Conservation (phyloP, 2,113 vertebrate species). For the Plecturocebus donacophilus region DNA sequence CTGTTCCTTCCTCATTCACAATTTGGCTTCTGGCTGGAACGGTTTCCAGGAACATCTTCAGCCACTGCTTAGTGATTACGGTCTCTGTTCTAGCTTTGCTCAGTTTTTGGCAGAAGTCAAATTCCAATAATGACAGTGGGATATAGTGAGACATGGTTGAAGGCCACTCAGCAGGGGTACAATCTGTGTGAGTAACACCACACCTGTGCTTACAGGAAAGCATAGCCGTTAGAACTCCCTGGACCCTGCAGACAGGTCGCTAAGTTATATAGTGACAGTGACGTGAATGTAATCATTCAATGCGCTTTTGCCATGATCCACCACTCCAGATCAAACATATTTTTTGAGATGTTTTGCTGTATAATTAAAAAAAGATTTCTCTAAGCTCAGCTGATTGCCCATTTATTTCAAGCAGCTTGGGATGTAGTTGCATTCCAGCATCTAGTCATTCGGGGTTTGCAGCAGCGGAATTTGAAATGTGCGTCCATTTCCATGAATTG, state of each 20-base stretch:
- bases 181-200: neutral
- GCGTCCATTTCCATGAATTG: no score
- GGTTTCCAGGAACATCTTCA: neutral
- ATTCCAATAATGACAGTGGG: neutral
- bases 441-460: neutral
- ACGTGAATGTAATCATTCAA: fast-evolving
- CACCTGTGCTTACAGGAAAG: neutral
- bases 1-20: neutral
- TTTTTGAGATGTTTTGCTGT: neutral
- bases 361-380: neutral
- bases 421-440: neutral
- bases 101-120: neutral
- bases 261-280: neutral
- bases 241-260: neutral
- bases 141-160: neutral
- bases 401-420: neutral
- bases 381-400: neutral
- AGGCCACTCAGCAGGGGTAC: neutral
- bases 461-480: fast-evolving
- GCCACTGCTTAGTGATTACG: fast-evolving
- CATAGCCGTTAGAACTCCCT: neutral
- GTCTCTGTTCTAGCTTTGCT: neutral
- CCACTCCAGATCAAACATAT: neutral
- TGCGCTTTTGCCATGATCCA: fast-evolving
- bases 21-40: neutral